These are phyloP conservation scores for Macaca mulatta DNA, from an alignment of 2,113 vertebrate species.

Conservation along the genomic window DNA sequence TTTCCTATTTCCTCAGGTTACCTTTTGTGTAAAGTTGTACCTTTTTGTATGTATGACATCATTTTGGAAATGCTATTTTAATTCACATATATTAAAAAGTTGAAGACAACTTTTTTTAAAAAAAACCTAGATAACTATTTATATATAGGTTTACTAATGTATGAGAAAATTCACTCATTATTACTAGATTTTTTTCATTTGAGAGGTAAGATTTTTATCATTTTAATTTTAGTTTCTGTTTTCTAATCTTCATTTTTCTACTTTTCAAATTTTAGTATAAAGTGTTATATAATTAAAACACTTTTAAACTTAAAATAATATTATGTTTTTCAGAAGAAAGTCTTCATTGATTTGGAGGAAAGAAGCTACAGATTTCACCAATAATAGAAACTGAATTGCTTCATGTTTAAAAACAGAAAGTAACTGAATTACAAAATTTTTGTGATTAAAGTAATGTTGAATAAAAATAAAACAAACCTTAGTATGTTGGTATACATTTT, in stretches of 20 bases:
- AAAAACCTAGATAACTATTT: neutral
- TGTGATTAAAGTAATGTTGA: neutral
- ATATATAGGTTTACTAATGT: neutral
- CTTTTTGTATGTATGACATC: neutral
- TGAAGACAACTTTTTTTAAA: neutral
- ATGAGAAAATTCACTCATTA: neutral
- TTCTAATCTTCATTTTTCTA: neutral
- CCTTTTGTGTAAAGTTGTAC: neutral
- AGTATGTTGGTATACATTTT: neutral
- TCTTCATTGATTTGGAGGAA: neutral
- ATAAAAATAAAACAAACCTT: neutral
- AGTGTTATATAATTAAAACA: neutral
- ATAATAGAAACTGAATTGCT: neutral
- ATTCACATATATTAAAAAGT: neutral
- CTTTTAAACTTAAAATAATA: neutral
- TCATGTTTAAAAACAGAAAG: neutral
- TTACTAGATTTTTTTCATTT: neutral
- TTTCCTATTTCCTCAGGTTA: neutral
- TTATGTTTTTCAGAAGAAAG: neutral
- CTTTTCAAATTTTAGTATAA: neutral
- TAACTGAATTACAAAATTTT: neutral
- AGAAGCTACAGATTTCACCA: neutral
- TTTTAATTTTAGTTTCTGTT: neutral
- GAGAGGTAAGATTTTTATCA: neutral
- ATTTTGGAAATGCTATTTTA: conserved; percentile 16